A percentile compares a stretch with the other conserved stretches of the same genome.
Conservation (phyloP, 2,797 vertebrate genomes). For the Dicrostonyx torquatus region DNA sequence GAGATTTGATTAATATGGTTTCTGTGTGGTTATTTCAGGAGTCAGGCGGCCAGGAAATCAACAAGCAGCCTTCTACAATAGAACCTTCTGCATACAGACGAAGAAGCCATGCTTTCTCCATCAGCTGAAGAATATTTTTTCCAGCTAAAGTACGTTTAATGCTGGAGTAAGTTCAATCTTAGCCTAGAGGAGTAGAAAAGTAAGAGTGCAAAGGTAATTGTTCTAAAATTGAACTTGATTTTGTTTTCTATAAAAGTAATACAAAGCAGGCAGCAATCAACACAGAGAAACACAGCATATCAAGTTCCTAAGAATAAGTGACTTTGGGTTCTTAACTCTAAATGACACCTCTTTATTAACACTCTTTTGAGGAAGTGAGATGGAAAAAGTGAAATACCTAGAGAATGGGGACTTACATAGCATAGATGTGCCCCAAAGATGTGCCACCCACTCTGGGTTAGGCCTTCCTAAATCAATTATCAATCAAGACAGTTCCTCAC, state of each 20-base stretch:
- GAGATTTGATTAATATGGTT: no score
- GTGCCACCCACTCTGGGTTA: background rate
- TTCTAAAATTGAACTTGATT: background rate
- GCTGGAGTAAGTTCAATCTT: background rate
- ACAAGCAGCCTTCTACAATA: no score
- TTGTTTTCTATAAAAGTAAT: background rate
- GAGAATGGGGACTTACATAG: background rate
- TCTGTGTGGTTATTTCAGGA: no score
- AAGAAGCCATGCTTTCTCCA: background rate
- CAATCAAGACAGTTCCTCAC: background rate
- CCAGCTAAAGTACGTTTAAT: background rate
- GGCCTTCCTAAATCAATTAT: background rate
- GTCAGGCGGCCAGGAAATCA: no score
- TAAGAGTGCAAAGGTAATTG: background rate
- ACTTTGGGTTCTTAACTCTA: background rate
- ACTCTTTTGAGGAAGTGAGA: no score
- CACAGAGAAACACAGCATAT: background rate
- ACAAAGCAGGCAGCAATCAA: background rate
- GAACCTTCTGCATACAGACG: background rate
- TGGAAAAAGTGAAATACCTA: background rate
- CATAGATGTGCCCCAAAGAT: background rate
- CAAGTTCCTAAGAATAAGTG: background rate
- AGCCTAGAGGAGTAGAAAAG: background rate
- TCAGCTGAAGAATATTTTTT: constrained; percentile 1
- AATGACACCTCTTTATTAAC: background rate